Conservation (phyloP, 2,888 invertebrate genomes). For the Dendrolimus houi region DNA sequence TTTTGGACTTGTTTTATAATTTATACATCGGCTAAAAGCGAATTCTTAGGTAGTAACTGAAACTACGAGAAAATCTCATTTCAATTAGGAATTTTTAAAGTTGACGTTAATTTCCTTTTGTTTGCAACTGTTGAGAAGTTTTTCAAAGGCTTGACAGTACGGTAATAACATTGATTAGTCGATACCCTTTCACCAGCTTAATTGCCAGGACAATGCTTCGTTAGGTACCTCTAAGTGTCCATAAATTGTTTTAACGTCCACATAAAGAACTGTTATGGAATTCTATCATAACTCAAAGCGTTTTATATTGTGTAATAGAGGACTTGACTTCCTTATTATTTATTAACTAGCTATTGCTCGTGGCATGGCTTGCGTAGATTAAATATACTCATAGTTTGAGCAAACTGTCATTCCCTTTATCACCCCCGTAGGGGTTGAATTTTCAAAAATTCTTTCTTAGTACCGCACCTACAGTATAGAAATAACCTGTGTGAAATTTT, state of each 20-base stretch:
- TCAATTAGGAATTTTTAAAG: slow-evolving; percentile 9
- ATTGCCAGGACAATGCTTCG: neutral
- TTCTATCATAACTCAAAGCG: neutral
- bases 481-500: too few species aligned
- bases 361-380: too few species aligned
- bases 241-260: slow-evolving; percentile 1
- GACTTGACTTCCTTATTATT: too few species aligned
- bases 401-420: too few species aligned
- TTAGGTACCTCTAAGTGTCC: neutral
- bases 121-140: slow-evolving; percentile 2
- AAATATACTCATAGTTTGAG: too few species aligned
- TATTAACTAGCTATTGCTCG: too few species aligned
- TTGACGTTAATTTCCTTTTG: slow-evolving; percentile 8
- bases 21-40: slow-evolving; percentile 1
- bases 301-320: neutral
- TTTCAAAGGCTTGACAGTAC: slow-evolving; percentile 3
- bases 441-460: too few species aligned
- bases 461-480: too few species aligned
- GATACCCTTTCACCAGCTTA: neutral
- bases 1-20: slow-evolving; percentile 4
- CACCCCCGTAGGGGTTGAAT: too few species aligned
- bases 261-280: neutral
- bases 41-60: slow-evolving; percentile 3
- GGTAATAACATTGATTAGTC: slow-evolving; percentile 1
- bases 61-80: slow-evolving; percentile 10